A percentile compares a stretch with the other conserved stretches of the same genome.
Evolutionary conservation across 1,140 invertebrate genomes (phyloP).

Genomic region (Popillia japonica): DNA sequence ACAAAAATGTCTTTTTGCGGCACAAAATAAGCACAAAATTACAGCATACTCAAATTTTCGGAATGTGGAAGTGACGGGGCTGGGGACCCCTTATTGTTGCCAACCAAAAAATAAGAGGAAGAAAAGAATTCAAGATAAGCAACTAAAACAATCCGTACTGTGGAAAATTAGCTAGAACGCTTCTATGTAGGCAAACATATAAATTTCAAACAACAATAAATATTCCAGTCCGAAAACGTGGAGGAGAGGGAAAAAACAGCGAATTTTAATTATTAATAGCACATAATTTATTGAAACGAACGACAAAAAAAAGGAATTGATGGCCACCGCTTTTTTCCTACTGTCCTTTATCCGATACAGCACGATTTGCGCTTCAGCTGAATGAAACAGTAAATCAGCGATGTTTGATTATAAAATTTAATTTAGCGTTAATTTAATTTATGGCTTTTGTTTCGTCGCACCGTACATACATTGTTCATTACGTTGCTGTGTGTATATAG

Average conservation of each 20-base stretch:
- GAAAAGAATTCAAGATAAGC: no score
- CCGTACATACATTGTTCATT: conserved; percentile 40
- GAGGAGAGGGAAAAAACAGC: neutral
- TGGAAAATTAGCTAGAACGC: no score
- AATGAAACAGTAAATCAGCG: conserved; percentile 40
- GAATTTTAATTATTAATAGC: conserved; percentile 27
- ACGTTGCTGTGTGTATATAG: no score
- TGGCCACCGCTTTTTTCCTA: neutral
- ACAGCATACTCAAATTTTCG: no score
- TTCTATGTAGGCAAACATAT: neutral
- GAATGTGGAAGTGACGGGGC: no score
- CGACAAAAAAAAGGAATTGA: conserved; percentile 18
- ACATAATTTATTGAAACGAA: conserved; percentile 23
- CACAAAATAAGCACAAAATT: no score
- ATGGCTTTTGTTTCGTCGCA: conserved; percentile 42
- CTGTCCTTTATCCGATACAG: neutral
- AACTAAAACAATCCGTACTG: no score
- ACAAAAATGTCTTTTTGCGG: no score
- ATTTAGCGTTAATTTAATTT: conserved; percentile 53
- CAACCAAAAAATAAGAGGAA: no score
- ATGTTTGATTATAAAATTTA: conserved; percentile 47
- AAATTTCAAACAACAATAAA: conserved; percentile 6
- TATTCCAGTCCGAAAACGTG: neutral
- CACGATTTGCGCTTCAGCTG: conserved; percentile 14
- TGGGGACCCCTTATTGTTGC: no score